A percentile compares a stretch with the other conserved stretches of the same genome.
These are phyloP conservation scores for Tanytarsus gracilentus DNA, from an alignment of 2,888 invertebrate species.

Conservation along the genomic window DNA sequence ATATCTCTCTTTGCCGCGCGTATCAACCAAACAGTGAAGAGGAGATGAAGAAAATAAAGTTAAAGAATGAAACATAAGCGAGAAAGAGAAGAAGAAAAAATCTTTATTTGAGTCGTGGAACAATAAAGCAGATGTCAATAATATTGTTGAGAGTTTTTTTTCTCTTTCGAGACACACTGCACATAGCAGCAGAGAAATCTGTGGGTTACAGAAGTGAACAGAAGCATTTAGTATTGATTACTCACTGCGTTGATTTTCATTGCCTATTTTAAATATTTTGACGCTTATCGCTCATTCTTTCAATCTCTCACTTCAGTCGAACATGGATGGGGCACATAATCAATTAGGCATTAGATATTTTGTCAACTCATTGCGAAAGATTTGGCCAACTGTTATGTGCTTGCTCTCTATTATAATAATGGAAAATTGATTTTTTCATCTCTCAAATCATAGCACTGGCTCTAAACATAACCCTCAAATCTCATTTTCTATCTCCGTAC, in stretches of 20 bases:
- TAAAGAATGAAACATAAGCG: background rate
- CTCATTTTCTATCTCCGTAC: background rate
- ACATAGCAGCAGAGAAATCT: background rate
- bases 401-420: no score
- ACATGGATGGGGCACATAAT: no score
- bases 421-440: no score
- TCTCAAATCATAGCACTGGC: no score
- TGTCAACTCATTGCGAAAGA: slow-evolving; percentile 2
- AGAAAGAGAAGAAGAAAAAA: background rate
- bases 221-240: background rate
- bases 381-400: no score
- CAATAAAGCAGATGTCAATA: slow-evolving; percentile 13
- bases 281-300: background rate
- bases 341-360: slow-evolving; percentile 13
- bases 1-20: no score
- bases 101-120: slow-evolving; percentile 1
- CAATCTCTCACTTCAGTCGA: background rate
- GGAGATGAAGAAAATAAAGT: background rate
- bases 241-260: background rate
- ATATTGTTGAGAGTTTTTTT: no score
- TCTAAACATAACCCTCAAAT: background rate
- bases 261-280: background rate
- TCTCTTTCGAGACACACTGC: slow-evolving; percentile 2
- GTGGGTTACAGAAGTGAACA: background rate
- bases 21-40: background rate